These are phyloP conservation scores for Notechis scutatus DNA, from an alignment of 2,113 vertebrate species.

Conservation along the genomic window DNA sequence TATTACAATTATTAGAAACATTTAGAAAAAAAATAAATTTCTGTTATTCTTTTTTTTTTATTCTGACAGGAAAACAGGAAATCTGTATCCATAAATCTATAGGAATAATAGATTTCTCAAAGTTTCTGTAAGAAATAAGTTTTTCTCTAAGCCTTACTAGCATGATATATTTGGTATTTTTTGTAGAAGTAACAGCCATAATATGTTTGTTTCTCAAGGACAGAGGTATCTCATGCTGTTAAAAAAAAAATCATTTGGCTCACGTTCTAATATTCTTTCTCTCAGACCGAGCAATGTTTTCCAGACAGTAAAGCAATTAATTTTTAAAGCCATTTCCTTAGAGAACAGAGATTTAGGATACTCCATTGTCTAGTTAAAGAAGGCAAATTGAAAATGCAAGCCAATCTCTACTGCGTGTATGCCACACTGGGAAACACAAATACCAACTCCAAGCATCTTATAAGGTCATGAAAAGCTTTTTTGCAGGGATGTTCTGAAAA, in stretches of 20 bases:
- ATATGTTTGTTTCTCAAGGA: neutral
- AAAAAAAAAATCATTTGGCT: neutral
- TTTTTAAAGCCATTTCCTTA: slow-evolving; percentile 11
- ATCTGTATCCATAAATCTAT: neutral
- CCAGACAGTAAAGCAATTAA: slow-evolving; percentile 23
- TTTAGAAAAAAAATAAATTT: neutral
- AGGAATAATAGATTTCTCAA: neutral
- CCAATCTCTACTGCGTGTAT: neutral
- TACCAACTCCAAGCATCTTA: neutral
- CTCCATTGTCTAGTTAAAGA: neutral
- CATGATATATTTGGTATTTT: neutral
- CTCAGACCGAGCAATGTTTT: slow-evolving; percentile 26
- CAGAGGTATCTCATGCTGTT: neutral
- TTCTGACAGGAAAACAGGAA: neutral
- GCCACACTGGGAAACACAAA: neutral
- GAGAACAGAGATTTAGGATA: neutral
- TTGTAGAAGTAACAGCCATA: neutral
- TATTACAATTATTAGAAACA: neutral
- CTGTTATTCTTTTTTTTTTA: neutral
- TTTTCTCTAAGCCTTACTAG: neutral
- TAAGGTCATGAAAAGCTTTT: neutral
- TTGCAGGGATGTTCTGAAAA: neutral
- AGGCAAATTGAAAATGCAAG: neutral
- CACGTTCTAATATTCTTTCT: neutral
- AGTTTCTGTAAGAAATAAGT: neutral